Percentiles rank a stretch among this genome's conserved stretches.
Evolutionary conservation across 2,888 invertebrate species (phyloP).

Genomic region (Escarpia spicata): DNA sequence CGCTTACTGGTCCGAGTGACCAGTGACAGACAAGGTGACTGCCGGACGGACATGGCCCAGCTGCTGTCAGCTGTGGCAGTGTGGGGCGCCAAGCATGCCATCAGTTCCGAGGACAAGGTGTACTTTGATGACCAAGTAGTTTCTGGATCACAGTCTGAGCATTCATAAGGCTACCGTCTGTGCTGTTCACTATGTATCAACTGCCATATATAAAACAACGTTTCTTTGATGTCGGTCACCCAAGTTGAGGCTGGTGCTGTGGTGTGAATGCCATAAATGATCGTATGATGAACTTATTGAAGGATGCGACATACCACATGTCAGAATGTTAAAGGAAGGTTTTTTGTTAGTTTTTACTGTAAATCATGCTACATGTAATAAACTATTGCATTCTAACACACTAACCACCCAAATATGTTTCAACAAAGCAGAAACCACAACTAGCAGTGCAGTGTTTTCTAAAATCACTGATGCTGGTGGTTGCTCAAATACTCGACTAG

Average conservation of each 20-base stretch:
- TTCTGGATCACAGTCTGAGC: neutral
- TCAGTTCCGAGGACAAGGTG: neutral
- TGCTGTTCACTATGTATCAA: neutral
- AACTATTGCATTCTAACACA: too few relatives aligned
- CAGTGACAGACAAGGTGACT: neutral
- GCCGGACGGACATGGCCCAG: neutral
- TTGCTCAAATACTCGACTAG: too few relatives aligned
- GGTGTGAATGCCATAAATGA: neutral
- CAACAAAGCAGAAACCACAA: too few relatives aligned
- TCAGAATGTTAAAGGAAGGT: too few relatives aligned
- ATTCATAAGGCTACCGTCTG: neutral
- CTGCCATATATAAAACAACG: neutral
- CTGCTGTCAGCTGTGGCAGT: neutral
- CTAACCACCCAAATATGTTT: too few relatives aligned
- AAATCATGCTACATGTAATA: too few relatives aligned
- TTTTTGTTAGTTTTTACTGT: too few relatives aligned
- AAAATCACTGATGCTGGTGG: too few relatives aligned
- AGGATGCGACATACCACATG: too few relatives aligned
- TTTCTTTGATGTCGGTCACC: neutral
- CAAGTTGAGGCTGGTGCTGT: neutral
- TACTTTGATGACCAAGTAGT: neutral
- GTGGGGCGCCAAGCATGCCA: neutral
- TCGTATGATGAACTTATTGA: neutral
- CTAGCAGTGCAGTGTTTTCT: too few relatives aligned
- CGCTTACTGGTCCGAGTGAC: conserved; percentile 46